Evolutionary conservation across 2,888 invertebrate species (phyloP), one percentile per base, ranked within the genome.

Genomic region (Drosophila rellima): DNA sequence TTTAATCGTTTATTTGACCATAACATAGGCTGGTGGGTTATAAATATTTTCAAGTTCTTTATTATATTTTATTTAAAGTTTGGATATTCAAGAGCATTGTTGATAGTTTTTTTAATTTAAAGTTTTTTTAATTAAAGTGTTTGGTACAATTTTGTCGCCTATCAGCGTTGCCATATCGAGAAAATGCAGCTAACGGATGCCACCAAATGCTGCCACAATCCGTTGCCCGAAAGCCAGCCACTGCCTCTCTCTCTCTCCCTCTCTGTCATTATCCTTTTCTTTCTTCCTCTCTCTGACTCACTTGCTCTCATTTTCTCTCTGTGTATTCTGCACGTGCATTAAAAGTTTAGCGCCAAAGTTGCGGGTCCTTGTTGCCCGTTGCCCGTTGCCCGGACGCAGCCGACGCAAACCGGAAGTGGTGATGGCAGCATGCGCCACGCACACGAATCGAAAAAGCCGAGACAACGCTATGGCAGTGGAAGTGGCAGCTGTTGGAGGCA

Each of bases 281-380:
- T 0, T 11, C 39, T 6, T 1, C n/a, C 11, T 17, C 33, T 3
- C 23, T 23, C 35, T 6, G 11, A 20, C n/a, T 11, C 52, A 45
- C n/a, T 7, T 23, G 7, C 39, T 45, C 56, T 66, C 15, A 40
- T 47, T 47, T 18, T 62, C 61, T 62, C 48, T 33, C 55, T 62
- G 48, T 61, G 65, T 15, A 48, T 61, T 63, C 37, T 67, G 79
- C 69, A 84, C 88, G 86, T 82, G 85, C 82, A 88, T 88, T 88
- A 82, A 85, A 84, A 88, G 74, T 84, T 84, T 79, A 70, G 82
- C 86, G 73, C 66, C 85, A 82, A 79, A 88, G 77, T 88, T 78
- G 78, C 69, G 76, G 73, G 44, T 57, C 45, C 61, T 48, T 26
- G 42, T 18, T 55, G 57, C 60, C 42, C 48, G 66, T 45, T 62